Base-by-base conservation (phyloP, 2,888 invertebrate genomes). In the Mesodorylaimus sp. region DNA sequence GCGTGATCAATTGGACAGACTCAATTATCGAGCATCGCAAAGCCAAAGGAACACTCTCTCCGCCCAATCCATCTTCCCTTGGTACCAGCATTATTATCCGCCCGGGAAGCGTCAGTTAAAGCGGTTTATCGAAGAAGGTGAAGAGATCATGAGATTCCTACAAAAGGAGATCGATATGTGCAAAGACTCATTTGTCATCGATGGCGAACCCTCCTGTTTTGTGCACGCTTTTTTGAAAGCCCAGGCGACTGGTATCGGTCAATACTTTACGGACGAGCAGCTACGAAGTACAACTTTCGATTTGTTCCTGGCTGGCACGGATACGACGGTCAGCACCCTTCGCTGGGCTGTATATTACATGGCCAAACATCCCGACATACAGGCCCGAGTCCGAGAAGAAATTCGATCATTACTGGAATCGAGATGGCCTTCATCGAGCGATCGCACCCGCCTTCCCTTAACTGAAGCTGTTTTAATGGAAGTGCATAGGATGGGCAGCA, bases 351-450 rank as follows among this genome's bases (percentile, higher is more conserved):
- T 55, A 13, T 25, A 54, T 13, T 37, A 47, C 21, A 38, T 54
- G 27, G 21, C 36, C 21, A 16, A 36, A n/a, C 42, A 42, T 27
- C 55, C 55, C 2, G 27, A 53, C 23, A 7, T 54, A 58, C 48
- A 65, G 62, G 50, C 58, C 25, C 55, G 52, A 36, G 59, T 64
- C 1, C 58, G 61, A 49, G 39, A 48, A 2, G 66, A 66, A 52
- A 59, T 66, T 21, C 51, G 50, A 3, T 25, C 52, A 2, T 44
- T 50, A 3, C 55, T 61, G 19, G 10, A 54, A 3, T 53, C 53
- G 1, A 54, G 57, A 10, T 47, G 50, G 7, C 47, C 47, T n/a
- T 3, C 16, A 3, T 26, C 19, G 24, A 19, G 10, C 5, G 41
- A 46, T n/a, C 26, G 47, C 10, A 3, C 29, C 7, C 29, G n/a